phyloP scores from a whole-genome alignment of 2,113 vertebrate genomes.

The Chloropsis cyanopogon region DNA sequence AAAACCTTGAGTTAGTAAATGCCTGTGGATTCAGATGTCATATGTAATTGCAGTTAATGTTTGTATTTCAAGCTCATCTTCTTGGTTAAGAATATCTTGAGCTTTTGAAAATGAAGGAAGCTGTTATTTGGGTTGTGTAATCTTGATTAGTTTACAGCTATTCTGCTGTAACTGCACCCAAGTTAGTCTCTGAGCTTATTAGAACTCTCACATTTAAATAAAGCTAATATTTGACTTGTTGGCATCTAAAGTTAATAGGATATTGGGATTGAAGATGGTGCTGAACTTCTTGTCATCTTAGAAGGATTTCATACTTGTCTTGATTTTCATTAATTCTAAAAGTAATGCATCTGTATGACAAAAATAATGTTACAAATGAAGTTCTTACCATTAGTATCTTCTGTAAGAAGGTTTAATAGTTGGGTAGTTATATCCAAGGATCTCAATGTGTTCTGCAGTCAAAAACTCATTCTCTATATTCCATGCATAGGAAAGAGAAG shows the following conservation, averaged over 20 bases:
- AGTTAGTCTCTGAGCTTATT: background rate
- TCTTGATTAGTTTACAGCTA: background rate
- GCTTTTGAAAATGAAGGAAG: background rate
- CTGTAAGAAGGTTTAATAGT: background rate
- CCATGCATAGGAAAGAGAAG: background rate
- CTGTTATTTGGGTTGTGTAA: background rate
- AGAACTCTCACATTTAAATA: background rate
- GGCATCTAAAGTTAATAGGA: background rate
- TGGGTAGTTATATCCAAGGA: background rate
- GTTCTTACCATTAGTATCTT: background rate
- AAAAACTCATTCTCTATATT: background rate
- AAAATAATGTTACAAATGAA: background rate
- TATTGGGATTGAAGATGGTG: background rate
- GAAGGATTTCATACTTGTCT: background rate
- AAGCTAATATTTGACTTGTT: background rate
- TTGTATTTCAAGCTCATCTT: background rate
- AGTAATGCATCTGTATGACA: background rate
- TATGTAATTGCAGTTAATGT: background rate
- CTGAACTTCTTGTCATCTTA: background rate
- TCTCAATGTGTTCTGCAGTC: background rate
- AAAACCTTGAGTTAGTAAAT: background rate
- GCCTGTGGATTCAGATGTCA: background rate
- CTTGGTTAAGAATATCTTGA: background rate
- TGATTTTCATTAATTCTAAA: background rate
- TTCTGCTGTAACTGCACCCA: background rate